phyloP scores from a whole-genome alignment of 2,113 vertebrate genomes.

The Fulmarus glacialis region DNA sequence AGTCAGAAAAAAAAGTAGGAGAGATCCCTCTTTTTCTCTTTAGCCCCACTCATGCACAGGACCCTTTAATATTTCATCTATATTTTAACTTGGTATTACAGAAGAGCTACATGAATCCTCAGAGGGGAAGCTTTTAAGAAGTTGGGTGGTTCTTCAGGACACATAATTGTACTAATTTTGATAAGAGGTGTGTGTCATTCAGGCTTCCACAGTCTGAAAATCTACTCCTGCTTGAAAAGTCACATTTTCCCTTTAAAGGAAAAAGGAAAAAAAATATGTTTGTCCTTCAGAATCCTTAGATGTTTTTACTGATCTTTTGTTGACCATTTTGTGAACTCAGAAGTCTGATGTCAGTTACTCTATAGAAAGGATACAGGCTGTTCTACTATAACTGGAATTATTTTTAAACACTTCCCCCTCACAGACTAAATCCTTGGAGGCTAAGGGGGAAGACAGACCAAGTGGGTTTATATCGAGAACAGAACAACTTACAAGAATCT shows the following conservation, averaged over 20 bases:
- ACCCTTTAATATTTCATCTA: neutral
- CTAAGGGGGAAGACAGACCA: neutral
- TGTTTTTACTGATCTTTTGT: slow-evolving; percentile 55
- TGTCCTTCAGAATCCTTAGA: slow-evolving; percentile 45
- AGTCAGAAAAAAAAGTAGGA: neutral
- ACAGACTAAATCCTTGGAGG: slow-evolving; percentile 19
- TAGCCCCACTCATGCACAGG: neutral
- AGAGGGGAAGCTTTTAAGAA: neutral
- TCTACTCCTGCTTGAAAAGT: neutral
- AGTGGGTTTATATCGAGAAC: neutral
- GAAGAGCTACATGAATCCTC: accelerated
- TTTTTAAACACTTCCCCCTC: slow-evolving; percentile 67
- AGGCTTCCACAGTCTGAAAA: neutral
- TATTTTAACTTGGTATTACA: neutral
- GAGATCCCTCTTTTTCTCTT: neutral
- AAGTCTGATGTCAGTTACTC: slow-evolving; percentile 51
- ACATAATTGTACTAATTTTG: neutral
- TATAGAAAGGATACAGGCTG: slow-evolving; percentile 65
- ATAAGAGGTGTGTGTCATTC: neutral
- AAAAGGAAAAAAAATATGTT: neutral
- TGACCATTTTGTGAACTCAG: slow-evolving; percentile 65
- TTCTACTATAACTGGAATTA: slow-evolving; percentile 52
- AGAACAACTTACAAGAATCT: neutral
- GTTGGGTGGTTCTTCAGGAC: neutral
- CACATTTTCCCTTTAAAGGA: slow-evolving; percentile 38